phyloP scores from a whole-genome alignment of 2,888 invertebrate species.

The Pinctada fucata region DNA sequence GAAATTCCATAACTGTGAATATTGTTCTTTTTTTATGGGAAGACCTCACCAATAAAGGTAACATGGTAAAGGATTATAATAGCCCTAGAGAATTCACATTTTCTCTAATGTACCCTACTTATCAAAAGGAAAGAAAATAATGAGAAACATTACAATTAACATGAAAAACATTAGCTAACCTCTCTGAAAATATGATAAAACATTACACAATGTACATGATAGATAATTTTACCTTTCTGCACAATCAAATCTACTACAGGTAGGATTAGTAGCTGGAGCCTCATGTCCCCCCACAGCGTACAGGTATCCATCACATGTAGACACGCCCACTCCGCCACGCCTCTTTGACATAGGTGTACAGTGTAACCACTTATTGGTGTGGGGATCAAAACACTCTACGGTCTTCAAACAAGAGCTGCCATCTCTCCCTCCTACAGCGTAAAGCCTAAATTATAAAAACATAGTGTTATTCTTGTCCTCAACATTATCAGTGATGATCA shows the following conservation, averaged over 20 bases:
- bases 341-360: conserved; percentile 92
- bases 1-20: neutral
- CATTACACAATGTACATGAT: neutral
- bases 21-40: neutral
- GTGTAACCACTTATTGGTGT: conserved; percentile 88
- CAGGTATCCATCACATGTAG: conserved; percentile 90
- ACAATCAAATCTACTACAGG: conserved; percentile 89
- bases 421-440: conserved; percentile 95
- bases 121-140: too few species aligned
- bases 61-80: too few species aligned
- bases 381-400: conserved; percentile 91
- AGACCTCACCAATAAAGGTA: neutral
- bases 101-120: too few species aligned
- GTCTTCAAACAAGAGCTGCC: conserved; percentile 92
- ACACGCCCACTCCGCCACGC: conserved; percentile 92
- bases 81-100: too few species aligned
- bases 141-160: too few species aligned
- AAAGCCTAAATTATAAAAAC: conserved; percentile 81
- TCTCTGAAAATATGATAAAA: too few species aligned
- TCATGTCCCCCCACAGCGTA: conserved; percentile 97
- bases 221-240: conserved; percentile 85
- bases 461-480: neutral
- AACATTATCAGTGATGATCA: too few species aligned
- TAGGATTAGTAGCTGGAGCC: conserved; percentile 91
- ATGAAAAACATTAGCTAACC: too few species aligned